A percentile compares a stretch with the other conserved stretches of the same genome.
These are phyloP conservation scores for Drosophila longiperda DNA, from an alignment of 2,888 invertebrate species.

Conservation along the genomic window DNA sequence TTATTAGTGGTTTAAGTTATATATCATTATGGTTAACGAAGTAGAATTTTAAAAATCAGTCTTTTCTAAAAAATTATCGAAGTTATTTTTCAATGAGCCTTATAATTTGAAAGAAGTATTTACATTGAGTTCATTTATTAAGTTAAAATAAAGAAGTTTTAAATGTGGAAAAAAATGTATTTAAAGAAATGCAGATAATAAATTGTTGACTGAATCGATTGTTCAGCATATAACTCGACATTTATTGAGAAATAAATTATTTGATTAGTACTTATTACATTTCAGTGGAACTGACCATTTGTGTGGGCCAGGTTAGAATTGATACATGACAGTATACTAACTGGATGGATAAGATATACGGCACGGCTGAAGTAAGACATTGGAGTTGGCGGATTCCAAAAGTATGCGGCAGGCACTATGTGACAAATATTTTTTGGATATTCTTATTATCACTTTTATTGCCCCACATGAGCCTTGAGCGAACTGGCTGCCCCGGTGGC, in stretches of 20 bases:
- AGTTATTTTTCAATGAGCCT: background rate
- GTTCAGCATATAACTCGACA: slow-evolving; percentile 2
- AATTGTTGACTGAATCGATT: background rate
- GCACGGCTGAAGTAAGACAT: slow-evolving; percentile 42
- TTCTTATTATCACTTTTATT: slow-evolving; percentile 43
- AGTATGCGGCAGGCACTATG: slow-evolving; percentile 43
- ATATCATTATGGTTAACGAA: background rate
- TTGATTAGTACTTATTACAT: slow-evolving; percentile 80
- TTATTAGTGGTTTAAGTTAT: background rate
- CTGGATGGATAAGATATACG: slow-evolving; percentile 74
- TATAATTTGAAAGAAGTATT: background rate
- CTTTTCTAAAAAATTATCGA: background rate
- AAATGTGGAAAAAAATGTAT: background rate
- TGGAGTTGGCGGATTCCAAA: slow-evolving; percentile 27
- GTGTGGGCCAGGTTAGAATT: slow-evolving; percentile 7
- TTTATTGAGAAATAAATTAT: slow-evolving; percentile 61
- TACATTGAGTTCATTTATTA: background rate
- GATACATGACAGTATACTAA: slow-evolving; percentile 76
- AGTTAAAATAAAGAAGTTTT: background rate
- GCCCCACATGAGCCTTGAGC: slow-evolving; percentile 44
- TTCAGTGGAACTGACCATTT: slow-evolving; percentile 41
- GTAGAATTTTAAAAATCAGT: background rate
- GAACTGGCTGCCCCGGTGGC: slow-evolving; percentile 29
- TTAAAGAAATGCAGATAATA: background rate
- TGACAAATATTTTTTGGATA: slow-evolving; percentile 66